Percentiles rank a stretch among this genome's conserved stretches.
phyloP scores from a whole-genome alignment of 2,888 invertebrate genomes.

The Margaritifera margaritifera region DNA sequence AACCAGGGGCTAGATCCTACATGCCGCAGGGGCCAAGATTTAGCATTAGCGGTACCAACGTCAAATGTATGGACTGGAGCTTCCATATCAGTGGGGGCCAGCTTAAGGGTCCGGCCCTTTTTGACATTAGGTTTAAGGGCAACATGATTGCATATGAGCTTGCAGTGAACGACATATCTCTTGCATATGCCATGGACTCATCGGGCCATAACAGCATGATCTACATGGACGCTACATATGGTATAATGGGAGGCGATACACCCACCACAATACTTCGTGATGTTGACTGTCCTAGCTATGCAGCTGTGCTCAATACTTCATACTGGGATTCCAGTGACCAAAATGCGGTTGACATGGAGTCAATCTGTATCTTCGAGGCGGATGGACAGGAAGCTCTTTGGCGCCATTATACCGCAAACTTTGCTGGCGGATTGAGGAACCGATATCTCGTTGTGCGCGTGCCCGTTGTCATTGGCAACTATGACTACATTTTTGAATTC shows the following conservation, averaged over 20 bases:
- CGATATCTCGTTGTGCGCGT: slow-evolving; percentile 40
- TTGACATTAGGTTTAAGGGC: slow-evolving; percentile 46
- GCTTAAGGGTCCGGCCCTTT: slow-evolving; percentile 43
- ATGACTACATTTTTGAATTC: slow-evolving; percentile 56
- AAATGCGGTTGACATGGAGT: slow-evolving; percentile 23
- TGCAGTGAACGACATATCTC: slow-evolving; percentile 49
- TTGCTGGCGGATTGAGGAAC: slow-evolving; percentile 44
- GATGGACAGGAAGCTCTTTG: slow-evolving; percentile 49
- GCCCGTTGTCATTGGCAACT: slow-evolving; percentile 50
- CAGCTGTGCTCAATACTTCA: slow-evolving; percentile 42
- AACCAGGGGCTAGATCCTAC: slow-evolving; percentile 43
- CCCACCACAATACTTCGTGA: slow-evolving; percentile 34
- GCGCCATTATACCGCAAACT: slow-evolving; percentile 36
- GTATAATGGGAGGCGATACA: slow-evolving; percentile 41
- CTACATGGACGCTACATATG: slow-evolving; percentile 50
- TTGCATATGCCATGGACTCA: slow-evolving; percentile 50
- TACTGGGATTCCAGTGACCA: slow-evolving; percentile 33
- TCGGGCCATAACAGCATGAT: slow-evolving; percentile 49
- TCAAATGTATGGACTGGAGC: slow-evolving; percentile 57
- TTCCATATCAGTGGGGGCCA: slow-evolving; percentile 49
- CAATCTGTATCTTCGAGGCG: slow-evolving; percentile 55
- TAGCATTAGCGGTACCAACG: slow-evolving; percentile 42
- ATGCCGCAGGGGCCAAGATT: slow-evolving; percentile 51
- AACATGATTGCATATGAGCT: slow-evolving; percentile 56
- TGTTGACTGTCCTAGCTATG: slow-evolving; percentile 56